A percentile compares a stretch with the other conserved stretches of the same genome.
Conservation (phyloP, 2,113 vertebrate species). For the Pomatostomus ruficeps region DNA sequence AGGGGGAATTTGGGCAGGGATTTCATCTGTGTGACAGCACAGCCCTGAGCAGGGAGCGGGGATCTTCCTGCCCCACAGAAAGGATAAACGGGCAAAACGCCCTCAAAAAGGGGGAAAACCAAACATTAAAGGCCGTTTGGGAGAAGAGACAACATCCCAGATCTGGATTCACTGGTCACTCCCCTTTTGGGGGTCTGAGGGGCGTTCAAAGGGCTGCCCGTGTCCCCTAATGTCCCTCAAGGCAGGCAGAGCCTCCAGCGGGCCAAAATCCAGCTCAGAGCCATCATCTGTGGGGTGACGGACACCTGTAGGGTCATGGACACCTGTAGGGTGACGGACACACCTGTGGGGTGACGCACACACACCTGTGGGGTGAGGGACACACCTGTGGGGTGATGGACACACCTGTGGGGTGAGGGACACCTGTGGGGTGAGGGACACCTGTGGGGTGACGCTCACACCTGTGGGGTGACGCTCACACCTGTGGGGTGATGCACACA, state of each 20-base stretch:
- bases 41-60: no score
- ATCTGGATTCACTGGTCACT: not conserved
- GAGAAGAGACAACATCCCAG: not conserved
- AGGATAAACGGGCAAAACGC: not conserved
- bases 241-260: not conserved
- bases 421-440: no score
- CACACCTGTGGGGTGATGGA: no score
- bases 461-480: no score
- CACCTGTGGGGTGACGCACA: no score
- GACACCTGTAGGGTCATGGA: no score
- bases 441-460: no score
- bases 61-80: not conserved
- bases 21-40: rapidly evolving
- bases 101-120: not conserved
- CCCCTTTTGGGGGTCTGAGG: not conserved
- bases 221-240: not conserved
- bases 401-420: no score
- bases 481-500: no score
- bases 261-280: not conserved
- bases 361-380: no score
- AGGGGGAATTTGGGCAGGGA: not conserved
- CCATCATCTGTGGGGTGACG: not conserved
- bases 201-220: not conserved
- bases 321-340: no score
- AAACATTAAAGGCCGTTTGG: no score